Evolutionary conservation across 64 coral and sea anemone species (phyloP), one percentile per base, ranked within the genome.

Genomic region (Cladopsammia gracilis): DNA sequence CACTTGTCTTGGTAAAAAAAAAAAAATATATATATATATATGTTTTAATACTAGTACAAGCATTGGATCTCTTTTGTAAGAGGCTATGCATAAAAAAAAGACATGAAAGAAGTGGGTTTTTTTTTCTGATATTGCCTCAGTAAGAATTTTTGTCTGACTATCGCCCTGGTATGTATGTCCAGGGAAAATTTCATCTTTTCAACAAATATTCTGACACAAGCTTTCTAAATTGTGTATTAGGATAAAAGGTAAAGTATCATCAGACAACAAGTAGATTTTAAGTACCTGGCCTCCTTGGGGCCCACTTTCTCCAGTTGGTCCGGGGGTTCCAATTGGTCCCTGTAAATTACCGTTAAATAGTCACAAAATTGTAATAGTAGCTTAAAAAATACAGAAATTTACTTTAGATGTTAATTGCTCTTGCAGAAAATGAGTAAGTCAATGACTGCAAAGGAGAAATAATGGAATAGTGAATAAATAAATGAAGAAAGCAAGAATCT

Each of bases 261-360:
- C 20, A 59, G 6, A 58, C 15, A 74, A 61, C 25, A 20, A 14
- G n/a, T 18, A 13, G 16, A 25, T 11, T 73, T 25, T 24, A 14
- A 58, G 58, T 74, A 88, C 86, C 20, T 42, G 51, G 10, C 52
- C 15, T 88, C 86, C 86, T 88, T 57, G 68, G 1, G 70, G 68
- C n/a, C 86, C 86, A 18, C 25, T 34, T 58, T 72, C 86, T 88
- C 86, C 86, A 74, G 24, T 15, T 74, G 86, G 67, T 73, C 86
- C 86, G 74, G 22, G 72, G 2, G 26, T 45, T 58, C 86, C 86
- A 76, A 4, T 23, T 12, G 86, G 69, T 54, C 86, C 86, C 86
- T 88, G 43, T 51, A 48, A 67, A 84, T 10, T 23, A 72, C 69
- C 22, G 18, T 10, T 13, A 72, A 25, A 10, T 10, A 23, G 69